Evolutionary conservation across 1,140 invertebrate genomes (phyloP), one percentile per base, ranked within the genome.

Genomic region (Rhagoletis zephyria): DNA sequence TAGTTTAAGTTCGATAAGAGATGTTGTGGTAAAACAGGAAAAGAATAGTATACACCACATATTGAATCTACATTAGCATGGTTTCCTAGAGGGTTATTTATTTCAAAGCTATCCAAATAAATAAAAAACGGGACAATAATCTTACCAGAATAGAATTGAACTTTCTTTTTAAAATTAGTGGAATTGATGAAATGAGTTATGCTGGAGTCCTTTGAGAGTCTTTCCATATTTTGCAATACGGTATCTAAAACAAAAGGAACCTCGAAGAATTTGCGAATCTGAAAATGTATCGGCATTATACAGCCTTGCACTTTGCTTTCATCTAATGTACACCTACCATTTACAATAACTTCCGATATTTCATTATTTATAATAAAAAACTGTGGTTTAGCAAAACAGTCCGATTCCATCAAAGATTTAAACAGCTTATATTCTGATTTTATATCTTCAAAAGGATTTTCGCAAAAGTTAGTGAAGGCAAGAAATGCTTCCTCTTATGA

Each of bases 211-310:
- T n/a, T 40, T 10, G 40, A 67, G 7, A 67, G 40, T 67, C 9
- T 19, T 19, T 67, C 40, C 40, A 67, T 19, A 67, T 67, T 67
- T n/a, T 16, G 9, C 7, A 67, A 40, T 10, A 40, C 40, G 7
- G 16, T n/a, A 67, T 67, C 40, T 40, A 67, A 67, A 67, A 67
- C 65, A 7, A 7, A n/a, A 67, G 65, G 65, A 67, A 67, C 10
- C 65, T 67, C 65, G 40, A 67, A 67, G 40, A 67, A 67, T 40
- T 67, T 67, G 40, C 65, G 65, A 67, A 67, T 19, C 65, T 67
- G 65, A 67, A 67, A 67, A 19, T 67, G n/a, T 19, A 67, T 67
- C 40, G 65, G 65, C 65, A 67, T 67, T 67, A 67, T 67, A 67
- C 65, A 67, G n/a, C 65, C 65, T 67, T 67, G 65, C 40, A 67